phyloP scores from a whole-genome alignment of 2,113 vertebrate genomes.

The Plestiodon gilberti region DNA sequence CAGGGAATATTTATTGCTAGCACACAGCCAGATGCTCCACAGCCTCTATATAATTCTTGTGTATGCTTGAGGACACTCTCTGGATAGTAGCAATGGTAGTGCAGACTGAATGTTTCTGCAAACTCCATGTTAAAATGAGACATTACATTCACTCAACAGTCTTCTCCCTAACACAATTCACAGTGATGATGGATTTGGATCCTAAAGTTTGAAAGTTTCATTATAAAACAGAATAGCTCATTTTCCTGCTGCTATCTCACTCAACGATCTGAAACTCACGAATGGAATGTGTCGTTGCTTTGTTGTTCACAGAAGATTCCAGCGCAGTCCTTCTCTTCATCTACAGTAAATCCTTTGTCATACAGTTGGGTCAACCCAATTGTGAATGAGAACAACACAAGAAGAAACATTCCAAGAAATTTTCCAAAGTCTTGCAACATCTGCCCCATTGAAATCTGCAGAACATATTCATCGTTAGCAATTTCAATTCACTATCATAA shows the following conservation, averaged over 20 bases:
- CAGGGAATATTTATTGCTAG: neutral
- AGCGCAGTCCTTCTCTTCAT: slow-evolving; percentile 87
- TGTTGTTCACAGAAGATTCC: slow-evolving; percentile 95
- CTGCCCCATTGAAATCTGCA: slow-evolving; percentile 98
- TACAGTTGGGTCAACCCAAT: slow-evolving; percentile 97
- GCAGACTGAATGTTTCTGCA: neutral
- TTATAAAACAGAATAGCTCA: neutral
- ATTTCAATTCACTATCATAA: slow-evolving; percentile 42
- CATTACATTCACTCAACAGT: neutral
- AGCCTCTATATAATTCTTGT: neutral
- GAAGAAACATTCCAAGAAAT: slow-evolving; percentile 96
- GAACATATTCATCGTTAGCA: slow-evolving; percentile 34
- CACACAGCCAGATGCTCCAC: neutral
- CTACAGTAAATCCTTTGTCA: slow-evolving; percentile 81
- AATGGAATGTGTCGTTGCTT: slow-evolving; percentile 95
- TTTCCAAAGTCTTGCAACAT: slow-evolving; percentile 99
- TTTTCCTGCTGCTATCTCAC: neutral
- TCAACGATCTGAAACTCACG: slow-evolving; percentile 78
- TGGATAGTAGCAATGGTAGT: neutral
- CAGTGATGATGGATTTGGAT: neutral
- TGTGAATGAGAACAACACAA: slow-evolving; percentile 97
- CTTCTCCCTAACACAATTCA: neutral
- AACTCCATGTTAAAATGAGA: neutral
- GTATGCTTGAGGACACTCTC: neutral
- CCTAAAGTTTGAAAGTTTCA: neutral